phyloP scores from a whole-genome alignment of 2,113 vertebrate genomes.

The Sylvilagus bachmani region DNA sequence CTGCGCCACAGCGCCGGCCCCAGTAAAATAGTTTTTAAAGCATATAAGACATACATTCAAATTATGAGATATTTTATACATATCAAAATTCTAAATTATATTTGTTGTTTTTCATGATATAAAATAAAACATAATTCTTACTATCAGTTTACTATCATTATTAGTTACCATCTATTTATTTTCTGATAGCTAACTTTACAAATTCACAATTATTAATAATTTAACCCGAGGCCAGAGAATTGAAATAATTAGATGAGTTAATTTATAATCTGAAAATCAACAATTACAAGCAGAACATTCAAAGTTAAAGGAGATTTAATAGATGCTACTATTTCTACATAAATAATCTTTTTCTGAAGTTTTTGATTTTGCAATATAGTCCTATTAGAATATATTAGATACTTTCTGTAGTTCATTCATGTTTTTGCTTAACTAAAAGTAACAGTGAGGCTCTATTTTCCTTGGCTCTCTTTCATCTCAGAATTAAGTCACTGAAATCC shows the following conservation, averaged over 20 bases:
- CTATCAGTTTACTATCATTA: neutral
- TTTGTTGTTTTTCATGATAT: neutral
- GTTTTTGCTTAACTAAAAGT: neutral
- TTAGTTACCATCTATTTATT: slow-evolving; percentile 53
- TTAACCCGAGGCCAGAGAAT: neutral
- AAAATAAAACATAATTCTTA: neutral
- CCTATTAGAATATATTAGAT: neutral
- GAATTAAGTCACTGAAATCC: neutral
- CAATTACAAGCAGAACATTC: neutral
- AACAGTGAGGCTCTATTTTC: neutral
- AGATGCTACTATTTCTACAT: neutral
- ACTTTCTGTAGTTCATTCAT: neutral
- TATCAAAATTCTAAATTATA: slow-evolving; percentile 26
- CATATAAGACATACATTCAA: slow-evolving; percentile 15
- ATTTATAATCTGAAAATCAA: slow-evolving; percentile 2
- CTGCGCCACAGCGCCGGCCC: too few species aligned
- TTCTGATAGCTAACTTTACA: slow-evolving; percentile 33
- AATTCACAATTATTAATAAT: slow-evolving; percentile 23
- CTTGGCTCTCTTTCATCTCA: neutral
- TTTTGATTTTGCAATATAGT: slow-evolving; percentile 35
- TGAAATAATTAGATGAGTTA: slow-evolving; percentile 38
- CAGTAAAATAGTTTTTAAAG: neutral
- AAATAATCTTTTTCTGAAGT: neutral
- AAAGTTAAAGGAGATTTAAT: neutral
- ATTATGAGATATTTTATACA: neutral